Conservation (phyloP, 2,888 invertebrate species). For the Asteroscopus sphinx region DNA sequence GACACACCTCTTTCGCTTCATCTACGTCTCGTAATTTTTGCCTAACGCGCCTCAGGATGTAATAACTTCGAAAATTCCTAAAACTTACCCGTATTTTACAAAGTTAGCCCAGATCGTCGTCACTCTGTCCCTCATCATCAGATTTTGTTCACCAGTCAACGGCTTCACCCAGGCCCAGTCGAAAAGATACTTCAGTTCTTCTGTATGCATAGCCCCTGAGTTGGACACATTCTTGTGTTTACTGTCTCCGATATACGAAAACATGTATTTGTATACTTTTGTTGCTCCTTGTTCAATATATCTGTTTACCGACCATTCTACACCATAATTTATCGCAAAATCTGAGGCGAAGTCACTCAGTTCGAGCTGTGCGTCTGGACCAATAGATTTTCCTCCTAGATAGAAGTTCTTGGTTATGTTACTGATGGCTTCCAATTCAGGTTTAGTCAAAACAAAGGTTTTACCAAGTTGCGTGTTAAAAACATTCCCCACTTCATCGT, state of each 20-base stretch:
- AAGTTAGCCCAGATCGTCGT: constrained; percentile 73
- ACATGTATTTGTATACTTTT: constrained; percentile 65
- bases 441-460: constrained; percentile 30
- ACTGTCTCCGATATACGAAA: constrained; percentile 66
- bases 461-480: constrained; percentile 34
- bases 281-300: constrained; percentile 59
- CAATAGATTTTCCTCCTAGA: constrained; percentile 58
- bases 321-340: constrained; percentile 61
- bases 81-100: constrained; percentile 69
- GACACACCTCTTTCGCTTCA: too few relatives aligned
- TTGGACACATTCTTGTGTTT: constrained; percentile 59
- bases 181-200: constrained; percentile 67
- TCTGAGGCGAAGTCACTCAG: constrained; percentile 66
- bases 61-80: not conserved
- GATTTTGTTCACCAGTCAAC: constrained; percentile 58
- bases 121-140: constrained; percentile 67
- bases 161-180: constrained; percentile 48
- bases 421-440: constrained; percentile 47
- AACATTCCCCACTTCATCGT: constrained; percentile 32
- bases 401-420: constrained; percentile 59
- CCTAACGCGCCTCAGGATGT: not conserved
- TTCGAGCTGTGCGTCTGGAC: constrained; percentile 58
- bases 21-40: too few relatives aligned
- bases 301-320: constrained; percentile 64
- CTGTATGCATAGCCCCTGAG: constrained; percentile 67